Conservation (phyloP, 2,113 vertebrate genomes). For the Scytalopus superciliaris region DNA sequence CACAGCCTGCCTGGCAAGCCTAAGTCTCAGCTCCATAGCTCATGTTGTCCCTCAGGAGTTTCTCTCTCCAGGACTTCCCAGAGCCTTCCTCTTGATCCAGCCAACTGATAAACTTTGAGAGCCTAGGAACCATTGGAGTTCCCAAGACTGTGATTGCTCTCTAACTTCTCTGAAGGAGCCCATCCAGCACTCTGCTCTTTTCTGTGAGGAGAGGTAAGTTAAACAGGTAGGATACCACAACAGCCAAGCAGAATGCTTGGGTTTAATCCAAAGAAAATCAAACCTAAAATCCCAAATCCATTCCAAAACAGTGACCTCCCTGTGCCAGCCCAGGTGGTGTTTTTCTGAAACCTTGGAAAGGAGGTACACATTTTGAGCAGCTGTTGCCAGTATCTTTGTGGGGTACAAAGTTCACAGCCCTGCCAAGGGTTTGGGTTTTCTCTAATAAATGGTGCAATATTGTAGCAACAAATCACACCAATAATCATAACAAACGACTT, state of each 20-base stretch:
- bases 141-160: rapidly evolving
- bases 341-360: not conserved
- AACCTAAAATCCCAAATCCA: not conserved
- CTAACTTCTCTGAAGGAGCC: not conserved
- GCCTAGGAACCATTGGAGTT: not conserved
- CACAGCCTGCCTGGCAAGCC: not conserved
- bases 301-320: not conserved
- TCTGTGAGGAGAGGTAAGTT: not conserved
- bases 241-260: not conserved
- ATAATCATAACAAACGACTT: not conserved
- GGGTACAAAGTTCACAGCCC: not conserved
- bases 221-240: not conserved
- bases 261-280: not conserved
- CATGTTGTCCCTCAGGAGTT: not conserved
- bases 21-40: not conserved
- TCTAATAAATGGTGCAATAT: not conserved
- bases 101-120: not conserved
- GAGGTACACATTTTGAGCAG: not conserved
- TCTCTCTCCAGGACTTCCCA: not conserved
- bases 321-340: not conserved
- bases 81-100: not conserved
- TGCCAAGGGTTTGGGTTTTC: not conserved
- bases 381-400: not conserved
- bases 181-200: not conserved
- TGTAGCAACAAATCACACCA: not conserved